phyloP scores from a whole-genome alignment of 2,113 vertebrate species.

The Ageneiosus marmoratus region DNA sequence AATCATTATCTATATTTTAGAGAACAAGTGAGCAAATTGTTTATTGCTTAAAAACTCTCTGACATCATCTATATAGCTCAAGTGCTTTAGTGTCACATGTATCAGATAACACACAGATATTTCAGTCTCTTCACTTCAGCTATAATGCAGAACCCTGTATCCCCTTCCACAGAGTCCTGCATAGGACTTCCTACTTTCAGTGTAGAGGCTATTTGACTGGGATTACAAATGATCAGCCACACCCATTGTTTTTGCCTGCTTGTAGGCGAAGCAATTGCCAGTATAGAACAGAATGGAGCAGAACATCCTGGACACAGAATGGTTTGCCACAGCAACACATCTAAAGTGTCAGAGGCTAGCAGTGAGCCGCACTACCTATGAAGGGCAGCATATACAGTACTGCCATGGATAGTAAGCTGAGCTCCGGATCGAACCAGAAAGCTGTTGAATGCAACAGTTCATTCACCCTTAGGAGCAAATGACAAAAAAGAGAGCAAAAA shows the following conservation, averaged over 20 bases:
- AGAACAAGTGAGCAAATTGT: neutral
- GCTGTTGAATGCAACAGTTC: too few relatives aligned
- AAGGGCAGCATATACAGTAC: neutral
- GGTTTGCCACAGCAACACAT: neutral
- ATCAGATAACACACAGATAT: constrained; percentile 26
- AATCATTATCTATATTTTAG: neutral
- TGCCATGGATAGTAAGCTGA: neutral
- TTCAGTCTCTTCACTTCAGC: neutral
- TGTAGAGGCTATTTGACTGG: constrained; percentile 10
- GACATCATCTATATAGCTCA: constrained; percentile 41
- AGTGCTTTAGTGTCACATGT: constrained; percentile 12
- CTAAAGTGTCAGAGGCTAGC: neutral
- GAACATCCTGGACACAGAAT: neutral
- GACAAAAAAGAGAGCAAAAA: too few relatives aligned
- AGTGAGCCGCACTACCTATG: neutral
- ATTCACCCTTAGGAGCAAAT: too few relatives aligned
- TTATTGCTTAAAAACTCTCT: constrained; percentile 30
- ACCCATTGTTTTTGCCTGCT: neutral
- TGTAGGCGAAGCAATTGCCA: neutral
- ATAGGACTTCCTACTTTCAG: neutral
- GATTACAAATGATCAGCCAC: constrained; percentile 18
- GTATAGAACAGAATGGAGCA: neutral
- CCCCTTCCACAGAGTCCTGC: neutral
- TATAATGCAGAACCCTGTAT: neutral
- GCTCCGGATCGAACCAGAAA: too few relatives aligned